phyloP scores from a whole-genome alignment of 2,888 invertebrate genomes.

The Cosmia pyralina region DNA sequence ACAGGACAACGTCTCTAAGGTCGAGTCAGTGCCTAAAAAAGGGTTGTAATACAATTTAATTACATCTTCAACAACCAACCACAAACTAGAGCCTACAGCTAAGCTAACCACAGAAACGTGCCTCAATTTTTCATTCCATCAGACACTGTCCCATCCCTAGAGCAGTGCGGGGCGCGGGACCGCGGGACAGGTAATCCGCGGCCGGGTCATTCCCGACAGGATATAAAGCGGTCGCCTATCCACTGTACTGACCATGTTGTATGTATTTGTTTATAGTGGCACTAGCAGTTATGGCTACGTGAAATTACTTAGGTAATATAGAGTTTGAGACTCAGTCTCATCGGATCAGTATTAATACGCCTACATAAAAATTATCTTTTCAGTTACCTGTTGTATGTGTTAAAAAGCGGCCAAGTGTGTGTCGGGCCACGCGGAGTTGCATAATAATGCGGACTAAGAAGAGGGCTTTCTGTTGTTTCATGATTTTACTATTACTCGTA shows the following conservation, averaged over 20 bases:
- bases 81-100: constrained; percentile 4
- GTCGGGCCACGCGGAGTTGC: too few relatives aligned
- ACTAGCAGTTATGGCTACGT: too few relatives aligned
- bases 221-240: constrained; percentile 66
- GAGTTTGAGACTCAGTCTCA: neutral
- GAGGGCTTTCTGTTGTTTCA: too few relatives aligned
- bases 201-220: constrained; percentile 63
- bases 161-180: constrained; percentile 31
- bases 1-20: too few relatives aligned
- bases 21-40: neutral
- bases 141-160: constrained; percentile 15
- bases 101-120: constrained; percentile 19
- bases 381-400: too few relatives aligned
- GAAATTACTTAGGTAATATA: too few relatives aligned
- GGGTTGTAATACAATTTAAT: too few relatives aligned
- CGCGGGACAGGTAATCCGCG: constrained; percentile 49
- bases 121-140: constrained; percentile 40
- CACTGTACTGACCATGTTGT: neutral
- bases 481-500: too few relatives aligned
- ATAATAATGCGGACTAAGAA: too few relatives aligned
- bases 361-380: too few relatives aligned
- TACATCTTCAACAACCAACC: neutral
- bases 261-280: neutral
- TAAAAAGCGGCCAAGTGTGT: too few relatives aligned
- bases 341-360: too few relatives aligned